Base-by-base conservation (phyloP, 2,888 invertebrate species). In the Drosophila fulvimacula region DNA sequence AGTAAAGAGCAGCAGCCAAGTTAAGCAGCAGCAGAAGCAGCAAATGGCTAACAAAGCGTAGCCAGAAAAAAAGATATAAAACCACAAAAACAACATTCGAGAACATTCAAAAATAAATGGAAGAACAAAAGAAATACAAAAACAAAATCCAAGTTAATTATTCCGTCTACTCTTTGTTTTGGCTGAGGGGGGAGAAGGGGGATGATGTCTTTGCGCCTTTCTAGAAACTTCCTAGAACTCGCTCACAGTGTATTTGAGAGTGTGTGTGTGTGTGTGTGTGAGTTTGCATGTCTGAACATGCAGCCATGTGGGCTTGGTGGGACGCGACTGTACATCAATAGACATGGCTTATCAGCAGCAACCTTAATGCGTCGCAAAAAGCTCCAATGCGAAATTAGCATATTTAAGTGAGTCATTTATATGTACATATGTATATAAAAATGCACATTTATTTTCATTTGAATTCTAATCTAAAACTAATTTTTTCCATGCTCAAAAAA, bases 91-190 rank as follows among this genome's bases (percentile, higher is more conserved):
- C 66, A 69, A 63, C 68, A 82, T 85, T 82, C 83, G 73, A 84
- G 71, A 84, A 80, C 84, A 84, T 83, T 82, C 71, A 84, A 87
- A 87, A 84, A 82, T 81, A 80, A 79, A 81, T 67, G 63, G 30
- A 85, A 82, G 69, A 83, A 76, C 57, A 73, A 48, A 65, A 80
- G 78, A 85, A 79, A 76, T 69, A 71, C 60, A 69, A 63, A 76
- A 57, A 62, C 58, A 69, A 78, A 71, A 69, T 44, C 36, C 49
- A 67, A 39, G 64, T 58, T 15, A 55, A 62, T 57, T 67, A 55
- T 68, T 68, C 19, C 44, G 34, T 61, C 42, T 73, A 67, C 42
- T 67, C 11, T 64, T 66, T n/a, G 11, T n/a, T 17, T 30, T 27
- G n/a, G 7, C 7, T 24, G 15, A 30, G 59, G 32, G 17, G 19